These are phyloP conservation scores for Linnaemya tessellans DNA, from an alignment of 2,888 invertebrate species.

Conservation along the genomic window DNA sequence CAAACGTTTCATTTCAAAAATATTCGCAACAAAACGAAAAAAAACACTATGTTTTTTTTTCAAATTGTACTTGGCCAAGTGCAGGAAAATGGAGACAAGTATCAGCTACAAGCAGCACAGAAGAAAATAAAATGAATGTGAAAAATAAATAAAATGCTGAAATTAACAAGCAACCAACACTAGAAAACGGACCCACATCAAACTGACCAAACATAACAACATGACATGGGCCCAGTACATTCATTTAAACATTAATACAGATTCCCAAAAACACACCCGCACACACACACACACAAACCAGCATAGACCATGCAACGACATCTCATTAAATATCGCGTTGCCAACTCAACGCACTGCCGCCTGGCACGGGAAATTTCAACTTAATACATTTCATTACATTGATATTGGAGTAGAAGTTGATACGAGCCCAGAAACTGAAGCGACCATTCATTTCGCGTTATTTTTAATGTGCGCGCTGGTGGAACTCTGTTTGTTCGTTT, in stretches of 20 bases:
- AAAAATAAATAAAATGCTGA: conserved; percentile 66
- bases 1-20: conserved; percentile 74
- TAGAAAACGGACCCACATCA: conserved; percentile 72
- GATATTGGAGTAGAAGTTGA: conserved; percentile 60
- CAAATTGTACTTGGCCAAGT: conserved; percentile 61
- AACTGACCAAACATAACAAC: conserved; percentile 73
- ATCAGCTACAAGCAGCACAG: background rate
- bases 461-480: conserved; percentile 33
- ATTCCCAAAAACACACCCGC: background rate
- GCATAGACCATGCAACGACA: conserved; percentile 64
- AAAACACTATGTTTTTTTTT: conserved; percentile 52
- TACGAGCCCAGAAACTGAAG: conserved; percentile 42
- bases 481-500: conserved; percentile 12
- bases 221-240: conserved; percentile 68
- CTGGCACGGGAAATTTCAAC: conserved; percentile 58
- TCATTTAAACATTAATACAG: conserved; percentile 45
- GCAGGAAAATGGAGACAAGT: conserved; percentile 6
- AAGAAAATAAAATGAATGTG: conserved; percentile 13
- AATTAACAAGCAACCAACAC: conserved; percentile 71
- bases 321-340: conserved; percentile 80
- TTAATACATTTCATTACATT: conserved; percentile 70
- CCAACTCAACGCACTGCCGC: conserved; percentile 63
- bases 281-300: conserved; percentile 4
- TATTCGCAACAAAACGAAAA: conserved; percentile 52
- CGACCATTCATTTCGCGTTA: conserved; percentile 62